A percentile compares a stretch with the other conserved stretches of the same genome.
These are phyloP conservation scores for Myrmecobius fasciatus DNA, from an alignment of 2,113 vertebrate species.

Conservation along the genomic window DNA sequence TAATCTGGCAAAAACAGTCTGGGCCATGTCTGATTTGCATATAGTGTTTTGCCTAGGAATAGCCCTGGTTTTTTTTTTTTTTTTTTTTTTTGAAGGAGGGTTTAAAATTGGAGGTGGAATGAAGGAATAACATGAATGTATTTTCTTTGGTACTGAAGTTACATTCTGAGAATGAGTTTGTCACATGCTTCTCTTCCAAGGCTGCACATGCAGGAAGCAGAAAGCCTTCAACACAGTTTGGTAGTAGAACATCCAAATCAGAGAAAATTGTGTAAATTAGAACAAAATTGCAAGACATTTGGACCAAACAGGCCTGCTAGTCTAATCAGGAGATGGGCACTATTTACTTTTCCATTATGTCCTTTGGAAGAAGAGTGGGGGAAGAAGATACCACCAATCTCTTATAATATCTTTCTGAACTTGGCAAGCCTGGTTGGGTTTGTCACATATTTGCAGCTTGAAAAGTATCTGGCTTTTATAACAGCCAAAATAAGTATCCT, in stretches of 20 bases:
- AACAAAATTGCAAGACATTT: constrained; percentile 73
- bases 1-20: not conserved
- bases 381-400: constrained; percentile 68
- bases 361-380: constrained; percentile 61
- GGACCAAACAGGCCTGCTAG: constrained; percentile 55
- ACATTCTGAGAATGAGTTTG: constrained; percentile 43
- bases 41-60: constrained; percentile 51
- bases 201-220: constrained; percentile 44
- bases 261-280: constrained; percentile 73
- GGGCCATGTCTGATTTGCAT: constrained; percentile 21
- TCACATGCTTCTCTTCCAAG: constrained; percentile 70
- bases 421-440: constrained; percentile 83
- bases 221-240: constrained; percentile 72
- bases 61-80: not conserved
- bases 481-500: constrained; percentile 87
- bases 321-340: constrained; percentile 64
- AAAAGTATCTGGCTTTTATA: constrained; percentile 86
- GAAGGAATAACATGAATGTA: constrained; percentile 29
- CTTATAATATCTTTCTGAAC: constrained; percentile 81
- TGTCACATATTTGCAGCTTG: constrained; percentile 84
- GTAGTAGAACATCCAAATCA: constrained; percentile 66
- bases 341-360: constrained; percentile 71
- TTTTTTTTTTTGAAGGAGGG: not conserved
- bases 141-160: constrained; percentile 44
- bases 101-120: not conserved